phyloP scores from a whole-genome alignment of 2,113 vertebrate species.

The Atrichornis clamosus region DNA sequence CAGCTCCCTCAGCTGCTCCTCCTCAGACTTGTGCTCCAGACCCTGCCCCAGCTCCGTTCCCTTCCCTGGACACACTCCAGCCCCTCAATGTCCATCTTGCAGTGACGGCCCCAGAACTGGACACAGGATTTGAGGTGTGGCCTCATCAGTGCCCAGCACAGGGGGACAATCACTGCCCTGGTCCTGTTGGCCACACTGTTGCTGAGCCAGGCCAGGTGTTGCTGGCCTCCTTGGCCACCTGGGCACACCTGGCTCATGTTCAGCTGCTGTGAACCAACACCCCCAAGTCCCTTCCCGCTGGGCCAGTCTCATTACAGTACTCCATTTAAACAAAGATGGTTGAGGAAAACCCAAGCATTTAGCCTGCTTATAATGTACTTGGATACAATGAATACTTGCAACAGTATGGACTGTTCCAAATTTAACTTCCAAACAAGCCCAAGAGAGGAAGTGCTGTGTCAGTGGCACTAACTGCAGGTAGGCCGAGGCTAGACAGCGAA shows the following conservation, averaged over 20 bases:
- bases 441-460: neutral
- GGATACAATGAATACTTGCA: neutral
- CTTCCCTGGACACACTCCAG: no score
- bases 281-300: neutral
- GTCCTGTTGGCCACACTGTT: neutral
- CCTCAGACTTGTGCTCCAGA: neutral
- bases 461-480: neutral
- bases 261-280: neutral
- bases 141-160: neutral
- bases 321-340: neutral
- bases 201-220: neutral
- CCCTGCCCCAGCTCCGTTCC: neutral
- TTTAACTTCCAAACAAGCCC: neutral
- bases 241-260: neutral
- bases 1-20: neutral
- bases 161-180: neutral
- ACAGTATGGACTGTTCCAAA: neutral
- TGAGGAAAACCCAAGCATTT: neutral
- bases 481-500: neutral
- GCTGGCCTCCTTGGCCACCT: rapidly evolving
- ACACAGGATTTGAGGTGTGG: neutral
- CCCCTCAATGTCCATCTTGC: neutral
- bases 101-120: neutral
- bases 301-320: neutral
- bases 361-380: neutral